Percentiles rank a stretch among this genome's conserved stretches.
phyloP scores from a whole-genome alignment of 2,797 vertebrate genomes.

The Catamblyrhynchus diadema region DNA sequence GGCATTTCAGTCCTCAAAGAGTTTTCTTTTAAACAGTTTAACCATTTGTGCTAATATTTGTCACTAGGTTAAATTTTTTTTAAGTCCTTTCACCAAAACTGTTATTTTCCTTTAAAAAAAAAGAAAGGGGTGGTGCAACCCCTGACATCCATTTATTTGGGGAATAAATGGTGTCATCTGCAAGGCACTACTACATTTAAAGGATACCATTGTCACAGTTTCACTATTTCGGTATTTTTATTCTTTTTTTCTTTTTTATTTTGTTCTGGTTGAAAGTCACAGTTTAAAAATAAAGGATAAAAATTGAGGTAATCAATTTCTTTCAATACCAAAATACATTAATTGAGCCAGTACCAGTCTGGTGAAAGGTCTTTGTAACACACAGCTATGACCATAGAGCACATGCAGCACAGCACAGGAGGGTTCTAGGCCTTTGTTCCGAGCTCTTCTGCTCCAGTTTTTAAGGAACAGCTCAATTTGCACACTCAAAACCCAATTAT shows the following conservation, averaged over 20 bases:
- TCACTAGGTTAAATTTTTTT: constrained; percentile 63
- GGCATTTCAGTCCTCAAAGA: constrained; percentile 74
- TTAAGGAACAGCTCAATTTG: constrained; percentile 68
- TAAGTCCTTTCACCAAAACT: constrained; percentile 91
- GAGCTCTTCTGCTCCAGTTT: constrained; percentile 59
- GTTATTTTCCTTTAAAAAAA: constrained; percentile 56
- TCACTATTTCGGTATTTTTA: constrained; percentile 48
- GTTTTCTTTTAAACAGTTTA: constrained; percentile 58
- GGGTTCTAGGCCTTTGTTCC: constrained; percentile 15
- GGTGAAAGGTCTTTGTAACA: constrained; percentile 87
- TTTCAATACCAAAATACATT: constrained; percentile 65
- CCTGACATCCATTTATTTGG: constrained; percentile 59
- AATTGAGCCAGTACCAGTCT: constrained; percentile 80
- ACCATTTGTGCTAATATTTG: constrained; percentile 66
- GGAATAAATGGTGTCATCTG: constrained; percentile 45
- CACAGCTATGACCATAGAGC: constrained; percentile 55
- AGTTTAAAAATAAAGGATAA: constrained; percentile 75
- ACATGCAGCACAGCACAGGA: constrained; percentile 60
- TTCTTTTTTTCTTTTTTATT: not conserved
- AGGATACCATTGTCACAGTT: constrained; percentile 69
- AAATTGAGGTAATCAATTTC: constrained; percentile 83
- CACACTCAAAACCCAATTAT: not conserved
- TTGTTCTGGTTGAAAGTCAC: constrained; percentile 71
- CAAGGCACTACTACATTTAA: constrained; percentile 83
- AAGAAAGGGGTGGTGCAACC: constrained; percentile 18